Evolutionary conservation across 1,140 invertebrate species (phyloP).

Genomic region (Ceratitis capitata): DNA sequence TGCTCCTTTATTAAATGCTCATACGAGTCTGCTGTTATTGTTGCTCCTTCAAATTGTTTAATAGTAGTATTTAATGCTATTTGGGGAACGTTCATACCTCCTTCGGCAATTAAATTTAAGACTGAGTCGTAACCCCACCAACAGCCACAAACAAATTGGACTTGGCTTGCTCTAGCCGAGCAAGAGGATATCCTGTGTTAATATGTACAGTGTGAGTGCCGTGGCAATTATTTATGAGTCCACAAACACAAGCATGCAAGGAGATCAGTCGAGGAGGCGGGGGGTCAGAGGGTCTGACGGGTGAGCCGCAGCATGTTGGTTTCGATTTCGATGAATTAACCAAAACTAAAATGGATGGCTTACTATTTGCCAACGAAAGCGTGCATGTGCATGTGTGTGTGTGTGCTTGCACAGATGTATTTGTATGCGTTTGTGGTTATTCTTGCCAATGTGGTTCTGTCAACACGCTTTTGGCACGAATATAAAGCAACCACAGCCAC

Average conservation of each 20-base stretch:
- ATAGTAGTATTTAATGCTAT: not conserved
- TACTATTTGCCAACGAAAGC: not conserved
- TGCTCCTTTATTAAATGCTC: not conserved
- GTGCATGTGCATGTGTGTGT: not conserved
- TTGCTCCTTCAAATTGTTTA: not conserved
- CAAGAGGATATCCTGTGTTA: not conserved
- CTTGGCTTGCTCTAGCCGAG: slow-evolving; percentile 2
- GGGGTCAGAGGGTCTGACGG: too few species aligned
- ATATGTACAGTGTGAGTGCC: not conserved
- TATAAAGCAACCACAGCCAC: not conserved
- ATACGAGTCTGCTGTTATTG: not conserved
- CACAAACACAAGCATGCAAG: not conserved
- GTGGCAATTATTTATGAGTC: slow-evolving; percentile 19
- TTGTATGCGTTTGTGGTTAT: not conserved
- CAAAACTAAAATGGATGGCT: not conserved
- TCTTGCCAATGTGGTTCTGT: not conserved
- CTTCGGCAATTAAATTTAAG: slow-evolving; percentile 6
- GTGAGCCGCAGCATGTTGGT: not conserved
- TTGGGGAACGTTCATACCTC: not conserved
- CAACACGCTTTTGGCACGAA: not conserved
- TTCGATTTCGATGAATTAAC: not conserved
- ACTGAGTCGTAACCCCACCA: not conserved
- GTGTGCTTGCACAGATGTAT: too few species aligned
- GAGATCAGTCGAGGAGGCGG: too few species aligned
- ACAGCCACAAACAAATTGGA: not conserved